Base-by-base conservation (phyloP, 2,888 invertebrate genomes). In the Oscheius onirici region DNA sequence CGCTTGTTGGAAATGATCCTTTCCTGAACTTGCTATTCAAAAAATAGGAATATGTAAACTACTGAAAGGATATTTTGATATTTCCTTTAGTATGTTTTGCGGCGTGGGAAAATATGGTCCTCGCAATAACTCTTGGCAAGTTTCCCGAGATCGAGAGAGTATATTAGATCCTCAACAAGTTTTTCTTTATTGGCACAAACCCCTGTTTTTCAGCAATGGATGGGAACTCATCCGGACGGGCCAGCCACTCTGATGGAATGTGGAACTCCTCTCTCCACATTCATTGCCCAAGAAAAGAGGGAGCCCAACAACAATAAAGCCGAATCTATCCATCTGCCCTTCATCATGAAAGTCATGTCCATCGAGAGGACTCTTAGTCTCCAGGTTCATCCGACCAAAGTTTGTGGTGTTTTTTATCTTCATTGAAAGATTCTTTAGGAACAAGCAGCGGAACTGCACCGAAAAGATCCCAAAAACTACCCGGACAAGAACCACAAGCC, bases 401-500 rank as follows among this genome's bases (percentile, higher is more conserved):
- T 85, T 60, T 17, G 49, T 40, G 26, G 5, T 40, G n/a, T n/a
- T n/a, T n/a, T n/a, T n/a, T n/a, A n/a, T n/a, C n/a, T n/a, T n/a
- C n/a, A n/a, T n/a, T n/a, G 3, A 34, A 34, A 34, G 34, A 34
- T 8, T 6, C 5, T 8, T 34, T 85, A 94, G 93, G 90, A 90
- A 77, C 92, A 93, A 89, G 97, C 97, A 2, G 92, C 93, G 85
- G 89, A 91, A 80, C 90, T 99, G 8, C 93, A 96, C 88, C 88
- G 88, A 51, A 89, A 90, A 66, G 91, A 91, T 60, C 96, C 97
- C 0, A 91, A 93, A 69, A 90, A 95, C 83, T 99, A 99, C 88
- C 95, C 94, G 87, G 99, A 99, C 49, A 68, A 93, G 1, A 99
- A 99, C 89, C 97, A 99, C 88, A 99, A 99, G 88, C 99, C 99